A percentile compares a stretch with the other conserved stretches of the same genome.
Conservation (phyloP, 2,113 vertebrate genomes). For the Centropus bengalensis region DNA sequence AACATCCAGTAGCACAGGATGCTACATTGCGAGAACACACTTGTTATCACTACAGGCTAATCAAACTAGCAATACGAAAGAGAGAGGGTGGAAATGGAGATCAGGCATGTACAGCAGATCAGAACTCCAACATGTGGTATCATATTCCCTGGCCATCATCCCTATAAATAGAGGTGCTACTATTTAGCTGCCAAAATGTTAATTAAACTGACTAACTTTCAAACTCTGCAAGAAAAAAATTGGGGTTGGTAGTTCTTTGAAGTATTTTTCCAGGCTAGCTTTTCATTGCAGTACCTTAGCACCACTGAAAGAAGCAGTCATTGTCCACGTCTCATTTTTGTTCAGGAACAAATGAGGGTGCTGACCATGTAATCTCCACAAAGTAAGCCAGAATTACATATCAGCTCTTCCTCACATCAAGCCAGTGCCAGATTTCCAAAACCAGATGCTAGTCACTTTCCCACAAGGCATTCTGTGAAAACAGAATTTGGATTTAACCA, state of each 20-base stretch:
- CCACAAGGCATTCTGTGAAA: neutral
- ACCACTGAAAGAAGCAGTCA: neutral
- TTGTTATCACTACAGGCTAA: neutral
- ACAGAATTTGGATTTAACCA: neutral
- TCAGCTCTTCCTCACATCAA: neutral
- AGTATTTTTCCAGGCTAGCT: neutral
- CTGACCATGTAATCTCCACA: neutral
- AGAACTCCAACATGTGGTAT: rapidly evolving
- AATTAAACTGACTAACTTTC: neutral
- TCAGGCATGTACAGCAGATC: neutral
- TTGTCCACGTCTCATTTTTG: neutral
- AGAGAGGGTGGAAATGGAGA: neutral
- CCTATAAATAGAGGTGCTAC: neutral
- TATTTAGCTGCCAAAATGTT: neutral
- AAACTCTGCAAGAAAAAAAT: neutral
- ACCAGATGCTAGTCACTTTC: neutral
- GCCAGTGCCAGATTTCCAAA: neutral
- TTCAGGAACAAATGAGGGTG: neutral
- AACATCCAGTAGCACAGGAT: neutral
- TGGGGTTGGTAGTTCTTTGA: neutral
- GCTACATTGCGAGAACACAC: neutral
- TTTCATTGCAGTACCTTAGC: neutral
- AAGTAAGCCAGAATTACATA: neutral
- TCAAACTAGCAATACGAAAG: neutral
- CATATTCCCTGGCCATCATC: neutral